Evolutionary conservation across 2,113 vertebrate species (phyloP), one percentile per base, ranked within the genome.

Genomic region (Onychostoma macrolepis): DNA sequence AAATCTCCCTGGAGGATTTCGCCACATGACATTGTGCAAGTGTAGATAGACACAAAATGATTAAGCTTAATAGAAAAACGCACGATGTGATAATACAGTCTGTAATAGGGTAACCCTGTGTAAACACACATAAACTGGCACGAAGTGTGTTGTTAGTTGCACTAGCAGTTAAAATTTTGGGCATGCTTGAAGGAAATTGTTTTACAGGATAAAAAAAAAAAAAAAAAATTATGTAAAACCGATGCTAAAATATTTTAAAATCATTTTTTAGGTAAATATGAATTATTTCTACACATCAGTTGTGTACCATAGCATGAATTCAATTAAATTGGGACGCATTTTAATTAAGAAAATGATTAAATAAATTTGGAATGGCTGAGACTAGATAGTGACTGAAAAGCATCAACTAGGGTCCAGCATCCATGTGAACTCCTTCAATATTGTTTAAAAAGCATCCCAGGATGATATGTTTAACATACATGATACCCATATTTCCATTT

Each of bases 111-210:
- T 6, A 33, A 78, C 9, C 72, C 48, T 74, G 12, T 79, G 80
- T 84, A 79, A 84, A 79, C 74, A 74, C 53, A 45, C 67, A 84
- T 36, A 74, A 83, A 88, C 36, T 45, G 78, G 28, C 74, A 88
- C 74, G 69, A 88, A 88, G 28, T 79, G 80, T 24, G 50, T 80
- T 26, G 12, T 24, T 61, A 61, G 56, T 61, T 10, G 56, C 56
- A 61, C 1, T 61, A n/a, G 21, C 21, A 61, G 56, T 0, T 6
- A 2, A 6, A 53, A 53, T 0, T n/a, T 43, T 43, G 71, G 21
- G 41, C 11, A 43, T 12, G 71, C 36, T 43, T 74, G 33, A 67
- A 13, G 33, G 4, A 72, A 72, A 24, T 72, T 5, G 33, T 72
- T 72, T 41, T 11, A 24, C 36, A 3, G 10, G 8, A n/a, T n/a